Conservation (phyloP, 2,888 invertebrate genomes). For the Leptinotarsa tumamoca region DNA sequence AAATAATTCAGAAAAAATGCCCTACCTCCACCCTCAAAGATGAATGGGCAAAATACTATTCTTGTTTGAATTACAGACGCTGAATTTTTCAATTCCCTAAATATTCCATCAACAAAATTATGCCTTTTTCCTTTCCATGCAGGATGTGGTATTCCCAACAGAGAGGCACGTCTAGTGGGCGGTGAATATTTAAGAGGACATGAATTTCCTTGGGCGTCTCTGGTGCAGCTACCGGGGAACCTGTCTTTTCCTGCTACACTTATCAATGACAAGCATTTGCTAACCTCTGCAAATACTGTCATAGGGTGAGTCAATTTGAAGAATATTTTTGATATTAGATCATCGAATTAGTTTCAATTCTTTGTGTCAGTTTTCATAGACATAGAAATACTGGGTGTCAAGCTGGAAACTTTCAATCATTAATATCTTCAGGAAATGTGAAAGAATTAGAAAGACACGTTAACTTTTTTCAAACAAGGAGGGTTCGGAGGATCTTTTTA, state of each 20-base stretch:
- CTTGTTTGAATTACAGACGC: constrained; percentile 14
- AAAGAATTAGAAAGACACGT: too few species aligned
- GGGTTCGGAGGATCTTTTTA: too few species aligned
- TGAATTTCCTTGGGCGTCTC: constrained; percentile 72
- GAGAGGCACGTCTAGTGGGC: constrained; percentile 63
- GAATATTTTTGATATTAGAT: too few species aligned
- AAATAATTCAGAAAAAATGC: constrained; percentile 5
- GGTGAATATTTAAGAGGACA: constrained; percentile 68
- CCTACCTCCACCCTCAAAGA: background rate
- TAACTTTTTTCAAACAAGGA: too few species aligned
- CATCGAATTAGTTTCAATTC: too few species aligned
- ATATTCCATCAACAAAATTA: constrained; percentile 36
- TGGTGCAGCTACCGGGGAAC: constrained; percentile 65
- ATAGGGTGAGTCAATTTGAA: constrained; percentile 63
- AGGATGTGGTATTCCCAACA: constrained; percentile 69
- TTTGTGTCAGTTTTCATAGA: too few species aligned
- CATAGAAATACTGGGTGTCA: too few species aligned
- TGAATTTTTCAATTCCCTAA: constrained; percentile 34
- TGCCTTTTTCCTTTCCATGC: constrained; percentile 34
- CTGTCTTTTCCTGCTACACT: constrained; percentile 67
- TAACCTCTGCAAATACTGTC: constrained; percentile 70
- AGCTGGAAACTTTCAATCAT: too few species aligned
- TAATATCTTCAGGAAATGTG: too few species aligned
- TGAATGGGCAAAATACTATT: background rate
- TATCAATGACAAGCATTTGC: constrained; percentile 71